Evolutionary conservation across 53 echinoderm and acorn worm species (phyloP), one percentile per base, ranked within the genome.

Genomic region (Pentamera pediparva): DNA sequence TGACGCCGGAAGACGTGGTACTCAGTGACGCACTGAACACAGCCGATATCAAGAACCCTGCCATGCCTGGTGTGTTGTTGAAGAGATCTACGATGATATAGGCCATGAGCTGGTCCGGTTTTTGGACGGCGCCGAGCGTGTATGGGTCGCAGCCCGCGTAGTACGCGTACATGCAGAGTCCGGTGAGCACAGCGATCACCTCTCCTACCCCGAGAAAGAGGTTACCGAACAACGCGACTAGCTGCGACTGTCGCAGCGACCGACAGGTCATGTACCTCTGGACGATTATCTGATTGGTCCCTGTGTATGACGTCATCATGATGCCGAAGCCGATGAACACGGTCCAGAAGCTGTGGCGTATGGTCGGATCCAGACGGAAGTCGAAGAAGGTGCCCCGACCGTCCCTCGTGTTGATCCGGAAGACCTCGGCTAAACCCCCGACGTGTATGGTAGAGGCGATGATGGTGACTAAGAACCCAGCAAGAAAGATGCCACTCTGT

Each of bases 241-340:
- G 17, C 13, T 54, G 52, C 21, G 73, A 72, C n/a, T 72, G 36
- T 37, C 35, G 51, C 73, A 72, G 35, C 15, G 52, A 36, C 55
- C 53, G 22, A 32, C 73, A 72, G 12, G 73, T 72, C 55, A 72
- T 12, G 25, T 72, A 72, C 36, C 73, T 17, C 51, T 72, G 73
- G 22, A 72, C 73, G 36, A 72, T 72, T 33, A 72, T 72, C 35
- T 72, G 73, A 35, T 72, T 72, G 34, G 73, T 72, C 7, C 73
- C 73, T 1, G 36, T 27, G 35, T 72, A 72, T 34, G 73, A 72
- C 55, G 37, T 53, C 22, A 53, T 35, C 19, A 72, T 32, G 26
- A 54, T 10, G 18, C 52, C 73, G 26, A 54, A 22, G 32, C 73
- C 73, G 9, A 72, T 53, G 55, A 72, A 72, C 19, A 72, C 73